Evolutionary conservation across 2,888 invertebrate species (phyloP), one percentile per base, ranked within the genome.

Genomic region (Sminthurides aquaticus): DNA sequence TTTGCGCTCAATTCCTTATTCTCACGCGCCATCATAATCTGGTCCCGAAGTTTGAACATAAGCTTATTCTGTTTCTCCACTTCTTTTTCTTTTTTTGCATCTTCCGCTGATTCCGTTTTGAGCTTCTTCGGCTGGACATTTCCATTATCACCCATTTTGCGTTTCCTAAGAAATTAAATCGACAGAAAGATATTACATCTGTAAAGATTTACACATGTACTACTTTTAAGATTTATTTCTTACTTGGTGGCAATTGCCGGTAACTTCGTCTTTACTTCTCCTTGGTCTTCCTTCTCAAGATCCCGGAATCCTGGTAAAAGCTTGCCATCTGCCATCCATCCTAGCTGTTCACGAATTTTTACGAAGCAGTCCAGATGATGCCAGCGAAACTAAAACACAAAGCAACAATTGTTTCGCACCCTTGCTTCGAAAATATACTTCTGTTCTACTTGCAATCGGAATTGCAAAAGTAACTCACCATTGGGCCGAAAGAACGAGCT

Each of bases 281-380:
- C 77, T 77, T 88, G 84, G 77, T 92, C 91, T n/a, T 88, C 88
- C 70, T 84, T 82, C 8, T 80, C 84, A 2, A 97, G 80, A 0
- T 77, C 77, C 18, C 84, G 82, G 77, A 86, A 90, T 0, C 95
- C 95, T n/a, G 89, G 87, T 26, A 97, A 79, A 74, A 81, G 80
- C 66, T 86, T 85, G 0, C 88, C 92, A 15, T 82, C 80, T 48
- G 84, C 88, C 76, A 84, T 85, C 79, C 86, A 97, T 20, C 86
- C 84, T 1, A 94, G 79, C 8, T 88, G 86, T 24, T 83, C 82
- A 49, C 93, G 82, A 1, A 86, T 76, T 76, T 90, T 86, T 0
- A 85, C 86, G 80, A 97, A 97, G 77, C 97, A 97, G 67, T 89
- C 87, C 1, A 93, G 79, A 79, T 97, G 97, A 78, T 96, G 87